Conservation (phyloP, 2,797 vertebrate species). For the Leptatherina wallacei region DNA sequence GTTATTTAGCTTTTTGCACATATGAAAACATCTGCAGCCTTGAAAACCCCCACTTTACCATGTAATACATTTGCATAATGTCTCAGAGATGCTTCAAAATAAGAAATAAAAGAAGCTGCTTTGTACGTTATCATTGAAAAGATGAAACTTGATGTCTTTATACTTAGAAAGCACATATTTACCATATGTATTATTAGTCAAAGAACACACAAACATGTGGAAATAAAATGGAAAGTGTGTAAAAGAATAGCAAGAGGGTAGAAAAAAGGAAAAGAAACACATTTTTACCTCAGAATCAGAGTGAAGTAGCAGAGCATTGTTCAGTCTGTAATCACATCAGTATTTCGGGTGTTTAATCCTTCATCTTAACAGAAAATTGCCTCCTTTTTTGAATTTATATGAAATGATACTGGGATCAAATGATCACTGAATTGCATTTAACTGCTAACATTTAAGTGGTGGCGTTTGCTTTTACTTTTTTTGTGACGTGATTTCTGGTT, state of each 20-base stretch:
- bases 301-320: constrained; percentile 18
- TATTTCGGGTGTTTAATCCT: neutral
- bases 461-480: neutral
- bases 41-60: too few relatives aligned
- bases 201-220: neutral
- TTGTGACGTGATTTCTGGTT: constrained; percentile 56
- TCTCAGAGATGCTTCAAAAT: neutral
- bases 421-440: constrained; percentile 28
- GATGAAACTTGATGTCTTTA: too few relatives aligned
- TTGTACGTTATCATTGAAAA: neutral
- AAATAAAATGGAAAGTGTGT: neutral
- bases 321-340: constrained; percentile 28
- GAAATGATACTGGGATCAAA: constrained; percentile 20
- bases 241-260: neutral
- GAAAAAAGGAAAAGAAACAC: constrained; percentile 8
- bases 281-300: constrained; percentile 43
- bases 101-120: neutral
- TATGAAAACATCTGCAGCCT: too few relatives aligned
- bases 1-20: too few relatives aligned
- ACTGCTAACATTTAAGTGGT: constrained; percentile 24
- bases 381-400: neutral
- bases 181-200: neutral
- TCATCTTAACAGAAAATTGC: constrained; percentile 23
- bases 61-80: neutral
- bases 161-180: neutral